Percentiles rank a stretch among this genome's conserved stretches.
Evolutionary conservation across 2,113 vertebrate species (phyloP).

Genomic region (Microcebus tavaratra): DNA sequence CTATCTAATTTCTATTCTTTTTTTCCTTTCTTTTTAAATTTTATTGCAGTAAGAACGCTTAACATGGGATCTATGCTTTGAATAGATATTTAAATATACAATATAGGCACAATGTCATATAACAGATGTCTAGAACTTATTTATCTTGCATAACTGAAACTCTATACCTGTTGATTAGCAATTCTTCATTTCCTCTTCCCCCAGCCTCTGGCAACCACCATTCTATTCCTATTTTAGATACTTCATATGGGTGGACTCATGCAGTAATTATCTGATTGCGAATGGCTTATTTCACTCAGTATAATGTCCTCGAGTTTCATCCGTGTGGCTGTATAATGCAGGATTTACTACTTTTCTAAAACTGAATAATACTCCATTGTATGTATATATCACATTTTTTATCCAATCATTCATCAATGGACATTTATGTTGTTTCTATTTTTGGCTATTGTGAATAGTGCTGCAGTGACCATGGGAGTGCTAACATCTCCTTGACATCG

Average conservation of each 20-base stretch:
- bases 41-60: background rate
- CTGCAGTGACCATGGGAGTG: no score
- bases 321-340: background rate
- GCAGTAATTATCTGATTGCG: background rate
- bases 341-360: background rate
- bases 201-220: background rate
- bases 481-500: no score
- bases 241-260: background rate
- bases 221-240: background rate
- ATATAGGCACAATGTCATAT: background rate
- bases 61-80: background rate
- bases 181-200: background rate
- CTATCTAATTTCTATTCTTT: constrained; percentile 22
- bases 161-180: background rate
- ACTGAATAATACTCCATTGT: background rate
- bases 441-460: no score
- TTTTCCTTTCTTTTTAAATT: background rate
- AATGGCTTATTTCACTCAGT: background rate
- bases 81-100: background rate
- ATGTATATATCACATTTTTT: background rate
- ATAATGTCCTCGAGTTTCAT: background rate
- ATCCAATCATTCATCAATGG: no score
- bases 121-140: background rate
- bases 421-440: background rate
- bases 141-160: background rate